phyloP scores from a whole-genome alignment of 2,888 invertebrate species.

The Macropis europaea region DNA sequence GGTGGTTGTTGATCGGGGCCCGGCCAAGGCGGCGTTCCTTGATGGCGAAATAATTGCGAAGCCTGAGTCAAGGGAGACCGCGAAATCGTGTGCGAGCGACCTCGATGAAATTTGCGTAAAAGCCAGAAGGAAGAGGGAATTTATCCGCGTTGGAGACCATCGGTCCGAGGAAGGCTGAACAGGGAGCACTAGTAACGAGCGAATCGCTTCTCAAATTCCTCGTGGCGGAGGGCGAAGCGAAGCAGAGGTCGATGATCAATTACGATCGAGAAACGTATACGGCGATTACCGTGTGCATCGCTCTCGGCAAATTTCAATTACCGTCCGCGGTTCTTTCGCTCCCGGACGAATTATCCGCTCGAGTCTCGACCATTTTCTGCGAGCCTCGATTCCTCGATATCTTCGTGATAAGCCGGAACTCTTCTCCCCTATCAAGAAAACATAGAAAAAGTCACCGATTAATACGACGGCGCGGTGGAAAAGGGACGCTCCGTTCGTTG shows the following conservation, averaged over 20 bases:
- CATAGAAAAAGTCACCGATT: neutral
- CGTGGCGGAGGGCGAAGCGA: constrained; percentile 7
- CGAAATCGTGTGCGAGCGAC: neutral
- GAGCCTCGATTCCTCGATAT: neutral
- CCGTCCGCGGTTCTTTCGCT: constrained; percentile 50
- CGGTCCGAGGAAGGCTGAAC: neutral
- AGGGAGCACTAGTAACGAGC: neutral
- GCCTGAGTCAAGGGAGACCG: neutral
- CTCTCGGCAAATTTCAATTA: constrained; percentile 69
- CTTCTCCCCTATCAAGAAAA: neutral
- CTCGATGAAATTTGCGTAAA: constrained; percentile 14
- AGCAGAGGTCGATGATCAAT: constrained; percentile 48
- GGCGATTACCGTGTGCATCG: constrained; percentile 58
- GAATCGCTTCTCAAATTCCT: constrained; percentile 3
- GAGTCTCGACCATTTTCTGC: constrained; percentile 34
- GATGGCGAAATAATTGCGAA: constrained; percentile 33
- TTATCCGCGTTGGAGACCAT: neutral
- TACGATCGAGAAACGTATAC: constrained; percentile 47
- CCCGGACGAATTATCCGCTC: constrained; percentile 53
- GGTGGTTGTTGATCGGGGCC: too few relatives aligned
- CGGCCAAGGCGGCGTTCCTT: too few relatives aligned
- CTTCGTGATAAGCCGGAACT: constrained; percentile 14
- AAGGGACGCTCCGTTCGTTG: neutral
- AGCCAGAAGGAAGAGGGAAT: neutral
- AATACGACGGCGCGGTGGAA: neutral